Evolutionary conservation across 2,797 vertebrate genomes (phyloP).

Genomic region (Propithecus perrieri): DNA sequence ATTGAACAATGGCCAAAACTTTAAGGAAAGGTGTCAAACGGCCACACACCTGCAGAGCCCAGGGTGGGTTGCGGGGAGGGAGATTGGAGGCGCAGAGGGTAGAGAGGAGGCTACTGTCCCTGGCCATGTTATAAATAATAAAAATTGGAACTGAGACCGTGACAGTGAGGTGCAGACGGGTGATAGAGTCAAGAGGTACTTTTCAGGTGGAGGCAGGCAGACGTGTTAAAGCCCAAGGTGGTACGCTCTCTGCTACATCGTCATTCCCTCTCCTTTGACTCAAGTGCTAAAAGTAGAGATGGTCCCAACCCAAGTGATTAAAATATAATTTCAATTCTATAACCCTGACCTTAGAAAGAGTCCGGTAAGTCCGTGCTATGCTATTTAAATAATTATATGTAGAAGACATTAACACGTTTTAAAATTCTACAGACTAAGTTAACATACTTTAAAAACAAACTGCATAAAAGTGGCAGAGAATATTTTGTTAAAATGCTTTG

Average conservation of each 20-base stretch:
- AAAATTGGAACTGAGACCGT: background rate
- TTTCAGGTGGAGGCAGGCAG: background rate
- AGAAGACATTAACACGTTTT: background rate
- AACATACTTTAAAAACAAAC: background rate
- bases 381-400: background rate
- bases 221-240: background rate
- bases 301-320: background rate
- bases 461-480: background rate
- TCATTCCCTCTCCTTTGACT: background rate
- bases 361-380: background rate
- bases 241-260: fast-evolving
- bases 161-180: background rate
- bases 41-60: background rate
- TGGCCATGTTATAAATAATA: background rate
- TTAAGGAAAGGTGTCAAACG: background rate
- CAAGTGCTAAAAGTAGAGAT: background rate
- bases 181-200: background rate
- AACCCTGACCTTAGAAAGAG: background rate
- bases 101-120: background rate
- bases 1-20: background rate
- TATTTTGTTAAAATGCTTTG: background rate
- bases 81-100: background rate
- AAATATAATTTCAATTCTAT: background rate
- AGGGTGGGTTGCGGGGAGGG: no score
- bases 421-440: background rate